A percentile compares a stretch with the other conserved stretches of the same genome.
These are phyloP conservation scores for Sparidentex hasta DNA, from an alignment of 2,797 vertebrate genomes.

Conservation along the genomic window DNA sequence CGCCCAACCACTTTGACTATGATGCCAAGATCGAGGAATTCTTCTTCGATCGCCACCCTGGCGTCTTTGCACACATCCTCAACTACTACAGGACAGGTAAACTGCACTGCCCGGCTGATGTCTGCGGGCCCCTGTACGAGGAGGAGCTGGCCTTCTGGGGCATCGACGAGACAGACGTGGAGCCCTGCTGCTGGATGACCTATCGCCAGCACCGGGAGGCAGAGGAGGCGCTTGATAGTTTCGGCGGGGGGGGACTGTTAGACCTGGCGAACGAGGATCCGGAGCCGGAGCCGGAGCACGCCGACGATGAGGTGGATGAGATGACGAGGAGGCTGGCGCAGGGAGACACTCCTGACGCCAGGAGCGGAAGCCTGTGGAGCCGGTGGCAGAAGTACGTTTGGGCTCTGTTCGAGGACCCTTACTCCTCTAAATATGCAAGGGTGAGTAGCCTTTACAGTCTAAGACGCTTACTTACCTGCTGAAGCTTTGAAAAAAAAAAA, in stretches of 20 bases:
- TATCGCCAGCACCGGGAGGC: slow-evolving; percentile 99
- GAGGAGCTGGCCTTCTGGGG: slow-evolving; percentile 99
- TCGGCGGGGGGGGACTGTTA: slow-evolving; percentile 91
- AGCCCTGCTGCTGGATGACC: slow-evolving; percentile 99
- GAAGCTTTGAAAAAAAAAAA: too few relatives aligned
- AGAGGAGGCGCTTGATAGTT: slow-evolving; percentile 99
- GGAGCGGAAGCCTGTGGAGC: slow-evolving; percentile 92
- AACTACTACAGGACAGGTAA: slow-evolving; percentile 99
- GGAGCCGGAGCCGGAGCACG: slow-evolving; percentile 92
- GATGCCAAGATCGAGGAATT: slow-evolving; percentile 96
- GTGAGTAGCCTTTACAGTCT: slow-evolving; percentile 85
- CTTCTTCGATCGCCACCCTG: slow-evolving; percentile 98
- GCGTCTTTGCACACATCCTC: slow-evolving; percentile 98
- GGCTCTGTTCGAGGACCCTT: slow-evolving; percentile 99
- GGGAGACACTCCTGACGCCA: slow-evolving; percentile 92
- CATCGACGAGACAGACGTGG: slow-evolving; percentile 99
- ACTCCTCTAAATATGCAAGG: slow-evolving; percentile 99
- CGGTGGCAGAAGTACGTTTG: slow-evolving; percentile 96
- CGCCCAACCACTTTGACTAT: slow-evolving; percentile 98
- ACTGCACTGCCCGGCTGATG: slow-evolving; percentile 98
- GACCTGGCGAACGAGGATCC: slow-evolving; percentile 89
- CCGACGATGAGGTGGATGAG: slow-evolving; percentile 95
- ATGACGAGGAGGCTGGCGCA: slow-evolving; percentile 97
- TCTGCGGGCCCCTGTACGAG: slow-evolving; percentile 98
- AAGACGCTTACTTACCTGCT: background rate